Evolutionary conservation across 2,797 vertebrate species (phyloP).

Genomic region (Mareca penelope): DNA sequence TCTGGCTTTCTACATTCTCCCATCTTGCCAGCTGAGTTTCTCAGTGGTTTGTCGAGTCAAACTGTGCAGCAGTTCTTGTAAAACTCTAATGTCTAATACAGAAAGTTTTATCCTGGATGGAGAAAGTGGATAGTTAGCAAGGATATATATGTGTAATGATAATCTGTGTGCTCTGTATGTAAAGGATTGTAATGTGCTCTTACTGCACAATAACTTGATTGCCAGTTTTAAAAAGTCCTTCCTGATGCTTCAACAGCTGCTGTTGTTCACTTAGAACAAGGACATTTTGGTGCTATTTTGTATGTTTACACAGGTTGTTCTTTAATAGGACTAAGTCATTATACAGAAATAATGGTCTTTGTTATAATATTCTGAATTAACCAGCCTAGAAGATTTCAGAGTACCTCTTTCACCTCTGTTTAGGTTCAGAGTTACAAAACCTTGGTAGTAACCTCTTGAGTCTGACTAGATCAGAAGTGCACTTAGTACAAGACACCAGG

Average conservation of each 20-base stretch:
- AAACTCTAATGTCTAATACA: background rate
- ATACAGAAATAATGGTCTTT: background rate
- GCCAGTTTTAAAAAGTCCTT: background rate
- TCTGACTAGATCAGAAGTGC: background rate
- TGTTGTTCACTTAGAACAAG: background rate
- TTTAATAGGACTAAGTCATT: background rate
- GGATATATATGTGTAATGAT: background rate
- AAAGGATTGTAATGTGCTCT: background rate
- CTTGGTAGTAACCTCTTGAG: background rate
- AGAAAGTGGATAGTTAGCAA: background rate
- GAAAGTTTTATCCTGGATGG: background rate
- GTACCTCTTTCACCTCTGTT: background rate
- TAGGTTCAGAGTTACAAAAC: background rate
- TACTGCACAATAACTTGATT: background rate
- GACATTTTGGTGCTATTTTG: slow-evolving; percentile 47
- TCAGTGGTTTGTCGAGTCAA: background rate
- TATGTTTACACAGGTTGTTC: background rate
- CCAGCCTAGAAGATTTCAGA: background rate
- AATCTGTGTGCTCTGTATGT: background rate
- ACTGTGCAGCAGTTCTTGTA: background rate
- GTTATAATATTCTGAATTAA: background rate
- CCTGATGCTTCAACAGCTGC: background rate
- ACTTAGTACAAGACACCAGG: background rate
- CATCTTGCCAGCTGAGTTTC: background rate
- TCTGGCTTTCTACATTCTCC: background rate